Percentiles rank a stretch among this genome's conserved stretches.
phyloP scores from a whole-genome alignment of 1,140 invertebrate species.

The Drosophila mojavensis region DNA sequence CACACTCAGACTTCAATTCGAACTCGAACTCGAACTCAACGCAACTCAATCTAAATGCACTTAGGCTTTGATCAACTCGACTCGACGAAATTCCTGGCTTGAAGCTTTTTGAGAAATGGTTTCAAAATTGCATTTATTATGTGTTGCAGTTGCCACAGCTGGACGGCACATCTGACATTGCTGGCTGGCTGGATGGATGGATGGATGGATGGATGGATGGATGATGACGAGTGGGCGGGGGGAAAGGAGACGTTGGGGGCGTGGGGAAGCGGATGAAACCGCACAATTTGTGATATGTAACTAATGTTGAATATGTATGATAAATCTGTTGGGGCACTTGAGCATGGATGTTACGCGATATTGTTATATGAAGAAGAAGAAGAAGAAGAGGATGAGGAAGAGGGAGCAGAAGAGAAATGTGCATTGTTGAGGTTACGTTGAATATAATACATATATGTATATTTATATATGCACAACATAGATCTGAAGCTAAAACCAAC shows the following conservation, averaged over 20 bases:
- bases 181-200: too few relatives aligned
- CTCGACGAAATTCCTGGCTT: slow-evolving; percentile 4
- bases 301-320: slow-evolving; percentile 65
- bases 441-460: neutral
- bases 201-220: too few relatives aligned
- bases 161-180: neutral
- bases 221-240: too few relatives aligned
- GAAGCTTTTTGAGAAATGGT: slow-evolving; percentile 46
- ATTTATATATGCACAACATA: neutral
- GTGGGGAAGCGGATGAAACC: slow-evolving; percentile 33
- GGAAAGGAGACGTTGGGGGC: neutral
- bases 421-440: slow-evolving; percentile 22
- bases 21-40: neutral
- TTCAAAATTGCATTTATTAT: slow-evolving; percentile 73
- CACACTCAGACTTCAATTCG: neutral
- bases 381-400: too few relatives aligned
- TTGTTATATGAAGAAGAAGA: slow-evolving; percentile 25
- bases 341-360: slow-evolving; percentile 34
- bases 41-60: neutral
- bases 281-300: slow-evolving; percentile 72
- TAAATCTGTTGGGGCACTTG: slow-evolving; percentile 4
- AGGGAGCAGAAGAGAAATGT: neutral
- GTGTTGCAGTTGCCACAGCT: slow-evolving; percentile 1
- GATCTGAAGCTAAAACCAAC: slow-evolving; percentile 11
- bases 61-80: neutral